phyloP scores from a whole-genome alignment of 1,140 invertebrate species.

The Eumaeus atala region DNA sequence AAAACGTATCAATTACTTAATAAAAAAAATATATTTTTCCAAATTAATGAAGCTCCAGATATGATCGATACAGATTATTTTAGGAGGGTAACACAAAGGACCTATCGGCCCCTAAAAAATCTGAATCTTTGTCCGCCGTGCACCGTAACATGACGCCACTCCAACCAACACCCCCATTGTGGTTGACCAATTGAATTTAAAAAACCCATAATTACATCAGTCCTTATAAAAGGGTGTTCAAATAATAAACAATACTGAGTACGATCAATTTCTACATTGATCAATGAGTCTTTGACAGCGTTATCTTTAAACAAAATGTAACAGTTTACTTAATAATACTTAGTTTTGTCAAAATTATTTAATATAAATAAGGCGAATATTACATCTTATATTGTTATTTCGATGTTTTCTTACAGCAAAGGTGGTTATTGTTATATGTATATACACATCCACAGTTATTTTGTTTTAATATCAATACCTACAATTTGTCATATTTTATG shows the following conservation, averaged over 20 bases:
- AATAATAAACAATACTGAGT: neutral
- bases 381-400: too few relatives aligned
- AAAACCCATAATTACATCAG: conserved; percentile 2
- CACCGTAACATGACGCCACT: conserved; percentile 48
- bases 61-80: conserved; percentile 28
- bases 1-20: too few relatives aligned
- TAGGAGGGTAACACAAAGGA: conserved; percentile 26
- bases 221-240: conserved; percentile 20
- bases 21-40: neutral
- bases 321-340: too few relatives aligned
- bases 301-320: too few relatives aligned
- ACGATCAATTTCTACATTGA: too few relatives aligned
- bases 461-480: too few relatives aligned
- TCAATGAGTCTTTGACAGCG: too few relatives aligned
- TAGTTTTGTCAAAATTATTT: too few relatives aligned
- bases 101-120: conserved; percentile 22
- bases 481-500: neutral
- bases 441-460: too few relatives aligned
- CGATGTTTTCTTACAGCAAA: too few relatives aligned
- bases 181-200: conserved; percentile 17
- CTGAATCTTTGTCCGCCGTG: conserved; percentile 32
- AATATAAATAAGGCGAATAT: too few relatives aligned
- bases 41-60: conserved; percentile 25
- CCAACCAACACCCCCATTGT: conserved; percentile 34
- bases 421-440: too few relatives aligned